Evolutionary conservation across 2,113 vertebrate genomes (phyloP).

Genomic region (Miniopterus natalensis): DNA sequence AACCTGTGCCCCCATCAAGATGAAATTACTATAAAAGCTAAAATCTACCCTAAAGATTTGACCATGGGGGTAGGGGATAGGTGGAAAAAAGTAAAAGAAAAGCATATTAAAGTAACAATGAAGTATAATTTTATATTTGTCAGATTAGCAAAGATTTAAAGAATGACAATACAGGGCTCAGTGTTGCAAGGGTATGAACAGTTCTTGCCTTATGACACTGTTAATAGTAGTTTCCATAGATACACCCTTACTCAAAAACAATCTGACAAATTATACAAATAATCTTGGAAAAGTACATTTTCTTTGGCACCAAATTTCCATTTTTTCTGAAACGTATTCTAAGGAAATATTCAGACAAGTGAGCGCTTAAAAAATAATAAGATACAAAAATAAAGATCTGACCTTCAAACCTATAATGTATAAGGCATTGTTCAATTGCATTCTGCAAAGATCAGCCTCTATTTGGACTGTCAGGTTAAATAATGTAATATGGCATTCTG

Average conservation of each 20-base stretch:
- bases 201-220: neutral
- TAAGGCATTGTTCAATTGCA: neutral
- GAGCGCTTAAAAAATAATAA: neutral
- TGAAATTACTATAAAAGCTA: constrained; percentile 31
- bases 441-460: neutral
- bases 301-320: neutral
- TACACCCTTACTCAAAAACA: neutral
- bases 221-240: neutral
- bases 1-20: neutral
- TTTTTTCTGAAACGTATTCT: neutral
- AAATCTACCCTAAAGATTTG: neutral
- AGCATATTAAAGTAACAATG: neutral
- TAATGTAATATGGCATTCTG: neutral
- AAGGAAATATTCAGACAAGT: neutral
- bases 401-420: constrained; percentile 9
- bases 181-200: neutral
- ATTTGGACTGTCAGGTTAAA: constrained; percentile 4
- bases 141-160: neutral
- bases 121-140: neutral
- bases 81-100: neutral
- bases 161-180: neutral
- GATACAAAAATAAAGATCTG: neutral
- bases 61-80: neutral
- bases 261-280: neutral
- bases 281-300: neutral